Evolutionary conservation across 2,797 vertebrate genomes (phyloP).

Genomic region (Perdix hodgsoniae): DNA sequence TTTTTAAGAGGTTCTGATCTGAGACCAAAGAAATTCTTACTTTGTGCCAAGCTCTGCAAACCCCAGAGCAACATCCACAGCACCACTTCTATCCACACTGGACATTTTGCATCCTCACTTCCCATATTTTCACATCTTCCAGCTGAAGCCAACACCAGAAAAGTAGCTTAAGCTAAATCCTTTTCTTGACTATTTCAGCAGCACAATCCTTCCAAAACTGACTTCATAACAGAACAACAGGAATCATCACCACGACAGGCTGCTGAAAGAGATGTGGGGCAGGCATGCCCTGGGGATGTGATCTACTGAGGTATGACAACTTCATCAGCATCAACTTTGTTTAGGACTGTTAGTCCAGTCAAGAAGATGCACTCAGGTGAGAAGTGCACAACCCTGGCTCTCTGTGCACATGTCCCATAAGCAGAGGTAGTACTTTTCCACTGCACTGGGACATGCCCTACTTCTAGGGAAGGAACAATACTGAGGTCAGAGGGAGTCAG

Average conservation of each 20-base stretch:
- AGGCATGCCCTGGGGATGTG: neutral
- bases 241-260: neutral
- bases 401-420: fast-evolving
- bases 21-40: neutral
- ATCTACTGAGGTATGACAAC: neutral
- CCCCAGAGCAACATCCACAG: neutral
- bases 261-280: neutral
- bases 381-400: neutral
- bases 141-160: neutral
- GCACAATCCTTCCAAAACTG: neutral
- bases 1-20: neutral
- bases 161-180: neutral
- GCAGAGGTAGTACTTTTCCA: neutral
- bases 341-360: neutral
- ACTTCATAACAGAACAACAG: neutral
- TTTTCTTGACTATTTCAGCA: neutral
- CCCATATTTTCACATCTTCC: neutral
- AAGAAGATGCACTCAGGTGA: neutral
- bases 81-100: neutral
- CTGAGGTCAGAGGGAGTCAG: neutral
- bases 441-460: fast-evolving
- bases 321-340: neutral
- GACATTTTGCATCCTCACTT: neutral
- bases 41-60: neutral
- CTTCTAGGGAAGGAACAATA: neutral